phyloP scores from a whole-genome alignment of 2,888 invertebrate species.

The Baronia brevicornis region DNA sequence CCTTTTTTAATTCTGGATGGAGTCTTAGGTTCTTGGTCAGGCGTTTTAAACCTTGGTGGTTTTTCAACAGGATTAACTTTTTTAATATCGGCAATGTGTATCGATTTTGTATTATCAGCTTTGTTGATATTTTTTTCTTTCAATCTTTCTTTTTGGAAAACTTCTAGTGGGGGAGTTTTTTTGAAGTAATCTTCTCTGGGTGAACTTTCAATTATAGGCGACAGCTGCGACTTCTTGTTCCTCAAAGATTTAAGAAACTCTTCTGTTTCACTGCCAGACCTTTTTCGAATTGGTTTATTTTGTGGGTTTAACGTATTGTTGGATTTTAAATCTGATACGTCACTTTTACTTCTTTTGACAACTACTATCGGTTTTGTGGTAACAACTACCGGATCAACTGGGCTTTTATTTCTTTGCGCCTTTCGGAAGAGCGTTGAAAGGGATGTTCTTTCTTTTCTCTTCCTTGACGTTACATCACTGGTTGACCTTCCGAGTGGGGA shows the following conservation, averaged over 20 bases:
- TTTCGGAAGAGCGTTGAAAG: conserved; percentile 81
- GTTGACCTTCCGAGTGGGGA: conserved; percentile 70
- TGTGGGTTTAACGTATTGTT: conserved; percentile 57
- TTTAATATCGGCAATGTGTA: conserved; percentile 38
- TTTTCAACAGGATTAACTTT: conserved; percentile 69
- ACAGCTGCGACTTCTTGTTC: conserved; percentile 81
- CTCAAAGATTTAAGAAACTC: conserved; percentile 70
- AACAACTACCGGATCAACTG: conserved; percentile 68
- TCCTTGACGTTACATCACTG: conserved; percentile 72
- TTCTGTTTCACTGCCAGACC: conserved; percentile 78
- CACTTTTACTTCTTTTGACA: conserved; percentile 78
- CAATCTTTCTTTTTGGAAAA: conserved; percentile 51
- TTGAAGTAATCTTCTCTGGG: conserved; percentile 82
- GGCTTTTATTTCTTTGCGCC: conserved; percentile 69
- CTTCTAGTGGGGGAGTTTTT: conserved; percentile 56
- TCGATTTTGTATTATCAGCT: conserved; percentile 31
- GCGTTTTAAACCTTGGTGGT: conserved; percentile 57
- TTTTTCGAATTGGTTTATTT: conserved; percentile 69
- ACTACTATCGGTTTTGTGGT: conserved; percentile 50
- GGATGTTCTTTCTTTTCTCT: conserved; percentile 75
- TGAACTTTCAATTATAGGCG: conserved; percentile 86
- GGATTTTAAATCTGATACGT: conserved; percentile 78
- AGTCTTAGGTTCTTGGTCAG: conserved; percentile 58
- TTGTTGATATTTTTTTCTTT: conserved; percentile 41
- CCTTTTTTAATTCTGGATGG: conserved; percentile 52